Percentiles rank a stretch among this genome's conserved stretches.
phyloP scores from a whole-genome alignment of 2,113 vertebrate species.

The Pimephales promelas region DNA sequence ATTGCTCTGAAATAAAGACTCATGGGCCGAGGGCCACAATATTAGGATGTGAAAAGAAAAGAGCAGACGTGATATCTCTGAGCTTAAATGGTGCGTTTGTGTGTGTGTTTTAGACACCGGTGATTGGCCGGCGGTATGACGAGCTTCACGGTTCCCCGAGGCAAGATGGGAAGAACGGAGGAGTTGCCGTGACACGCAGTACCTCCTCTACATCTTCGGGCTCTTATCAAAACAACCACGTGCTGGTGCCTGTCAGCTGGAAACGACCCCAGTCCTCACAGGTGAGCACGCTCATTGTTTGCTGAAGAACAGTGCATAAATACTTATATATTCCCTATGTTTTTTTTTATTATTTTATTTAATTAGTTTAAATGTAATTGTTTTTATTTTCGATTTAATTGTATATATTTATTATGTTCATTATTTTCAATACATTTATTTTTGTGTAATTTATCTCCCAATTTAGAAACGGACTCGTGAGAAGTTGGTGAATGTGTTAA shows the following conservation, averaged over 20 bases:
- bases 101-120: constrained; percentile 82
- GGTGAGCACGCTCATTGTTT: constrained; percentile 70
- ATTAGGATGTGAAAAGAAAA: neutral
- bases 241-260: constrained; percentile 98
- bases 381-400: neutral
- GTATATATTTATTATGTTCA: neutral
- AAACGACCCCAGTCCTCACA: constrained; percentile 95
- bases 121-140: constrained; percentile 92
- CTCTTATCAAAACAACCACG: constrained; percentile 92
- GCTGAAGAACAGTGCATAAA: neutral
- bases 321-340: neutral
- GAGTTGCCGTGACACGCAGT: constrained; percentile 91
- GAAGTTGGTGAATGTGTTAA: constrained; percentile 95
- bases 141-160: constrained; percentile 87
- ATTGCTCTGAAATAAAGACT: neutral
- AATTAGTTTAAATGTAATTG: neutral
- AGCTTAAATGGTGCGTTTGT: constrained; percentile 14
- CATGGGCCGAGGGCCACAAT: neutral
- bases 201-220: constrained; percentile 96
- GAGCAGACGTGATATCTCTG: neutral
- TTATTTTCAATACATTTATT: neutral
- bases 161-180: constrained; percentile 86
- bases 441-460: neutral
- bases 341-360: neutral
- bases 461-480: constrained; percentile 94